These are phyloP conservation scores for Lampris incognitus DNA, from an alignment of 2,113 vertebrate genomes.

Conservation along the genomic window DNA sequence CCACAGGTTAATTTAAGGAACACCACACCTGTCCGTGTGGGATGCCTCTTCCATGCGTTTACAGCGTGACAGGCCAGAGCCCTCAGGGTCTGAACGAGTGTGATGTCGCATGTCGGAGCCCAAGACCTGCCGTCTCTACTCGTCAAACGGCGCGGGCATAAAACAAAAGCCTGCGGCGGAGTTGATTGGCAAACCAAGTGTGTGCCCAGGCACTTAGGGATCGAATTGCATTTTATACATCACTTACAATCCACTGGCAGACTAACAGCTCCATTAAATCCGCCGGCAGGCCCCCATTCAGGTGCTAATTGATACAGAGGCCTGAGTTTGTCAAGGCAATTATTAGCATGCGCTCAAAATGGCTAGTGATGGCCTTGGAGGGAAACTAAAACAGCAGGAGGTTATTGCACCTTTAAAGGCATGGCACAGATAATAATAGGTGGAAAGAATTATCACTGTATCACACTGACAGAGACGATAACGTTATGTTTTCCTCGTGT, in stretches of 20 bases:
- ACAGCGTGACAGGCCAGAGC: too few relatives aligned
- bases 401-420: slow-evolving; percentile 93
- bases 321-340: slow-evolving; percentile 95
- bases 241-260: slow-evolving; percentile 80
- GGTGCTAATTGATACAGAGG: slow-evolving; percentile 97
- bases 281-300: slow-evolving; percentile 89
- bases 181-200: slow-evolving; percentile 71
- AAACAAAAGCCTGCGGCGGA: slow-evolving; percentile 59
- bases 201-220: slow-evolving; percentile 64
- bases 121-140: slow-evolving; percentile 65
- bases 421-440: slow-evolving; percentile 94
- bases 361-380: slow-evolving; percentile 93
- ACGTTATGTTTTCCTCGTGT: slow-evolving; percentile 84
- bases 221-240: slow-evolving; percentile 73
- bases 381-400: slow-evolving; percentile 88
- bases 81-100: not conserved
- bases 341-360: slow-evolving; percentile 96
- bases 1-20: too few relatives aligned
- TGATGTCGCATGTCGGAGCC: slow-evolving; percentile 56
- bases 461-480: slow-evolving; percentile 91
- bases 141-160: slow-evolving; percentile 58
- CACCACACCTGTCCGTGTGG: too few relatives aligned
- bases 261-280: slow-evolving; percentile 93
- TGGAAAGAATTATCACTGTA: slow-evolving; percentile 92
- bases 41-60: too few relatives aligned